Evolutionary conservation across 2,797 vertebrate species (phyloP).

Genomic region (Gambelia wislizenii): DNA sequence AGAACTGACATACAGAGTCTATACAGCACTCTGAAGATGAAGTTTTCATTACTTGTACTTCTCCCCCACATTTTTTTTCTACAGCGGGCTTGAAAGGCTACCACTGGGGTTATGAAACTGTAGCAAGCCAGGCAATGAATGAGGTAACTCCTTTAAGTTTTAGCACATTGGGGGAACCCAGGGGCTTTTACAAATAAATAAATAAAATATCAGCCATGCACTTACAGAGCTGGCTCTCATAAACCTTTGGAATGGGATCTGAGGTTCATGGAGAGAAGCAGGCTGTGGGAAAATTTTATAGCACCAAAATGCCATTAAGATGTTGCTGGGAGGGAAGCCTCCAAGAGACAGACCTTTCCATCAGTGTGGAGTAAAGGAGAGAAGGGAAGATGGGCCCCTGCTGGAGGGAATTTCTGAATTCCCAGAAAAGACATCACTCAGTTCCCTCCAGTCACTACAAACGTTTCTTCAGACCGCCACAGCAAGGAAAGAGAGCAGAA

Average conservation of each 20-base stretch:
- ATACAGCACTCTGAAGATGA: conserved; percentile 37
- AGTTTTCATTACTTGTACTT: conserved; percentile 44
- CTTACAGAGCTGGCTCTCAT: conserved; percentile 57
- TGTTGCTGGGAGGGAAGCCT: background rate
- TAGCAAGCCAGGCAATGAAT: conserved; percentile 51
- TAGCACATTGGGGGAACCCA: conserved; percentile 51
- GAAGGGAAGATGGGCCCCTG: too few relatives aligned
- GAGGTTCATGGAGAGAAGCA: conserved; percentile 36
- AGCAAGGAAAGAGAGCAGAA: background rate
- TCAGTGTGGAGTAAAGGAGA: background rate
- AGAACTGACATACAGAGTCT: background rate
- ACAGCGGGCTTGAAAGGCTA: conserved; percentile 35
- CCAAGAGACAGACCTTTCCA: conserved; percentile 26
- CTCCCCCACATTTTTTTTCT: background rate
- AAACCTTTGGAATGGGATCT: conserved; percentile 60
- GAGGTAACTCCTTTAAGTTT: conserved; percentile 52
- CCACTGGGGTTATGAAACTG: conserved; percentile 40
- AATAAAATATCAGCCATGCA: conserved; percentile 42
- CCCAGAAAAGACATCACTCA: too few relatives aligned
- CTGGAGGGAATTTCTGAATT: too few relatives aligned
- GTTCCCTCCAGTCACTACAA: background rate
- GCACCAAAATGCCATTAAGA: conserved; percentile 34
- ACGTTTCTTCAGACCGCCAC: background rate
- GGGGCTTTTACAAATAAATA: conserved; percentile 26
- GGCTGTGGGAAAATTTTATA: conserved; percentile 30